These are phyloP conservation scores for Channa argus DNA, from an alignment of 2,113 vertebrate genomes.

Conservation along the genomic window DNA sequence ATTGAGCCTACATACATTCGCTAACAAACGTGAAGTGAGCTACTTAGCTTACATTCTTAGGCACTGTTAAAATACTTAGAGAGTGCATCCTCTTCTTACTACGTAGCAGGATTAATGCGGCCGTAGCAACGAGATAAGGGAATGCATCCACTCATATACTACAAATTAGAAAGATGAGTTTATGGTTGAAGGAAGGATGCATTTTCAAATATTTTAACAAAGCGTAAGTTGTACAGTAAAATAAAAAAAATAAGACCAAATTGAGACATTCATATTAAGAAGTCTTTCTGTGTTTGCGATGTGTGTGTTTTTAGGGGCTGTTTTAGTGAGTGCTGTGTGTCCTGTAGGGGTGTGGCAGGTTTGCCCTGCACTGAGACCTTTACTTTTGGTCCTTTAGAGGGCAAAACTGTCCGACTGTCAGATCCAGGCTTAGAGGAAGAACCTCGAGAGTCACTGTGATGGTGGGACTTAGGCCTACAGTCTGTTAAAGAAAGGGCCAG, in stretches of 20 bases:
- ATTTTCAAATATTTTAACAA: slow-evolving; percentile 80
- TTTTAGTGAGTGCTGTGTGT: slow-evolving; percentile 81
- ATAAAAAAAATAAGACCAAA: slow-evolving; percentile 65
- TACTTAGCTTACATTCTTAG: slow-evolving; percentile 80
- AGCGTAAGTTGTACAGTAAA: slow-evolving; percentile 84
- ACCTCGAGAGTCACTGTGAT: slow-evolving; percentile 70
- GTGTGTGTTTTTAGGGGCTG: slow-evolving; percentile 85
- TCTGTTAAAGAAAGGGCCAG: slow-evolving; percentile 73
- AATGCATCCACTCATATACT: slow-evolving; percentile 5
- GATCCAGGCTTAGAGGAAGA: slow-evolving; percentile 65
- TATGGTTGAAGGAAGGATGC: slow-evolving; percentile 44
- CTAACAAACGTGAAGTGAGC: slow-evolving; percentile 78
- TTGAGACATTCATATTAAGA: slow-evolving; percentile 87
- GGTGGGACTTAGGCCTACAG: slow-evolving; percentile 67
- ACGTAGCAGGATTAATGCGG: slow-evolving; percentile 6
- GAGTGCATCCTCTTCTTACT: slow-evolving; percentile 42
- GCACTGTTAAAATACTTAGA: slow-evolving; percentile 66
- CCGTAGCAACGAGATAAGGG: slow-evolving; percentile 24
- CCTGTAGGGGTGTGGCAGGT: slow-evolving; percentile 80
- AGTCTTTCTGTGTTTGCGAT: slow-evolving; percentile 89
- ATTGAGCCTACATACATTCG: slow-evolving; percentile 78
- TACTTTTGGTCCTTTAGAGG: slow-evolving; percentile 86
- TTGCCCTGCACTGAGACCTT: slow-evolving; percentile 81
- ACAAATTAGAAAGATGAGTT: slow-evolving; percentile 15
- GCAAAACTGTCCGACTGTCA: slow-evolving; percentile 69